Evolutionary conservation across 2,113 vertebrate genomes (phyloP).

Genomic region (Caloenas nicobarica): DNA sequence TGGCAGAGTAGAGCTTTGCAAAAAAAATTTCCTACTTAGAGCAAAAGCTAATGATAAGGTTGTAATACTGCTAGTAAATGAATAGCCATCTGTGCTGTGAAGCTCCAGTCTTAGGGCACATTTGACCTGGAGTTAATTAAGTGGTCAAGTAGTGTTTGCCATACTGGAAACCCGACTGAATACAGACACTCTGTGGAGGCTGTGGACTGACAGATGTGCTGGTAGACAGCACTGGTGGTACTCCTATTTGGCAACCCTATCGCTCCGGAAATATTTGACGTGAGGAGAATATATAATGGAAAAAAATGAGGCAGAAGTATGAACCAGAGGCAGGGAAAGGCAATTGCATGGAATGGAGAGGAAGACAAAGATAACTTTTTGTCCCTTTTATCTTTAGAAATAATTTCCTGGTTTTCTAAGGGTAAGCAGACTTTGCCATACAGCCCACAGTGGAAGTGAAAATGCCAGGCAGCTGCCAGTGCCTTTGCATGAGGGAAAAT

Average conservation of each 20-base stretch:
- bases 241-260: neutral
- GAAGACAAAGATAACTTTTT: neutral
- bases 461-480: neutral
- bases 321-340: neutral
- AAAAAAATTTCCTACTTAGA: neutral
- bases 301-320: neutral
- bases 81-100: neutral
- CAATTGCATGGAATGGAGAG: neutral
- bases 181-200: neutral
- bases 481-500: neutral
- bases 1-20: neutral
- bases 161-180: neutral
- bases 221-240: neutral
- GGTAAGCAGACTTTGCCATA: neutral
- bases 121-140: neutral
- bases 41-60: neutral
- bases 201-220: neutral
- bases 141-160: neutral
- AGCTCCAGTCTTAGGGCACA: neutral
- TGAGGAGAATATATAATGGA: neutral
- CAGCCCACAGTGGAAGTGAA: neutral
- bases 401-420: neutral
- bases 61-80: neutral
- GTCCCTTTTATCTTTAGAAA: neutral
- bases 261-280: neutral